Percentiles rank a stretch among this genome's conserved stretches.
Evolutionary conservation across 2,797 vertebrate genomes (phyloP).

Genomic region (Hephaestus fuliginosus): DNA sequence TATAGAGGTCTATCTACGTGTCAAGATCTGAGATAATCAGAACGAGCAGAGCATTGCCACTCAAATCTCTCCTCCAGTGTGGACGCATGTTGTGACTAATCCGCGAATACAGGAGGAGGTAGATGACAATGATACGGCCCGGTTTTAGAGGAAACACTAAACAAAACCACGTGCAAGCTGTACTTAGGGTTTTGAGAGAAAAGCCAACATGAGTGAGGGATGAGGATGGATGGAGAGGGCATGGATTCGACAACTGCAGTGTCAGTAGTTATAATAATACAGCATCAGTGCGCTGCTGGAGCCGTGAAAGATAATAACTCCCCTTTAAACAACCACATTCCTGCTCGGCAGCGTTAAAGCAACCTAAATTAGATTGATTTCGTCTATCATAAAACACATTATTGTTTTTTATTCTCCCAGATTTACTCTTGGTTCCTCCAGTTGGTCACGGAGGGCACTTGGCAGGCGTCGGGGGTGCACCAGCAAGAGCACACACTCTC

Average conservation of each 20-base stretch:
- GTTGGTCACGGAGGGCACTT: slow-evolving; percentile 31
- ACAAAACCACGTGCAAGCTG: slow-evolving; percentile 35
- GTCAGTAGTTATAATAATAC: slow-evolving; percentile 62
- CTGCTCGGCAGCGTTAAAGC: slow-evolving; percentile 38
- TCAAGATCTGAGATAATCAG: slow-evolving; percentile 35
- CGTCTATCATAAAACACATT: slow-evolving; percentile 44
- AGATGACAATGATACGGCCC: slow-evolving; percentile 40
- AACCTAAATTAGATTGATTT: slow-evolving; percentile 56
- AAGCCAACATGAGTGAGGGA: slow-evolving; percentile 48
- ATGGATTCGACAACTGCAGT: slow-evolving; percentile 44
- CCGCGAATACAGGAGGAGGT: slow-evolving; percentile 22
- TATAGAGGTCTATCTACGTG: neutral
- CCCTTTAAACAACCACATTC: slow-evolving; percentile 51
- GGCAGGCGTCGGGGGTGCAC: slow-evolving; percentile 3
- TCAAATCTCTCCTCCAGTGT: slow-evolving; percentile 4
- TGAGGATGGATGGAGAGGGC: slow-evolving; percentile 44
- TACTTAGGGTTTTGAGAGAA: slow-evolving; percentile 37
- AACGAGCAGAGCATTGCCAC: neutral
- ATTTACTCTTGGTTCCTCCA: slow-evolving; percentile 26
- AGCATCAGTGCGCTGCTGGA: slow-evolving; percentile 48
- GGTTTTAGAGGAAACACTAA: slow-evolving; percentile 43
- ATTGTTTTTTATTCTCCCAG: slow-evolving; percentile 33
- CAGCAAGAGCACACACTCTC: slow-evolving; percentile 31
- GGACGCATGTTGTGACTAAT: slow-evolving; percentile 53
- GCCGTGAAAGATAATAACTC: slow-evolving; percentile 55